Base-by-base conservation (phyloP, 2,113 vertebrate species). In the Morone chrysops region DNA sequence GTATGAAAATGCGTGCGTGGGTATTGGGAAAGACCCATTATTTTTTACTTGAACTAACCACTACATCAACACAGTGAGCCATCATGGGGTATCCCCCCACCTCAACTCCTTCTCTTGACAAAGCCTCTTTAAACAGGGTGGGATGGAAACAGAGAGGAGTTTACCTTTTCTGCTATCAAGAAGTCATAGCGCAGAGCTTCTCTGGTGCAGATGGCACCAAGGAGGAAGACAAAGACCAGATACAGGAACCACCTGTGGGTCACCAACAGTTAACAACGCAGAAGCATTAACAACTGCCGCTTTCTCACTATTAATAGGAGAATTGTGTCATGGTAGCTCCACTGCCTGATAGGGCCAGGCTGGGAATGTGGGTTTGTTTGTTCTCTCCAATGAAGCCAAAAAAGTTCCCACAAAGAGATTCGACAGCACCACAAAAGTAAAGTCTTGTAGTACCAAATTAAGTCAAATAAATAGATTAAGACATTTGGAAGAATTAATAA, bases 131-230 rank as follows among this genome's bases (percentile, higher is more conserved):
- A 22, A 31, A 61, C 13, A 18, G 56, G 8, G 36, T 8, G 54
- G 47, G 51, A 47, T 76, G 84, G 59, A 88, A 86, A 85, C 53
- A 54, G 18, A 70, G 38, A 51, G 40, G 48, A 73, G 54, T 80
- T 94, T 95, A 99, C 98, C 98, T 99, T 99, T 94, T 99, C 97
- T 16, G 98, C 97, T 83, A 99, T 99, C 95, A 99, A 96, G 95
- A 99, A 99, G 94, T 99, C 97, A 75, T 95, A 96, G 87, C 95
- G 97, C 50, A 99, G 97, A 5, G 96, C 95, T 82, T 98, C 97
- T 76, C 98, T 96, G 51, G 96, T 97, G 86, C 98, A 99, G 94
- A 97, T 93, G 89, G 97, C 96, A 87, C 98, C 98, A 50, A 99
- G 95, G 93, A 99, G 94, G 92, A 99, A 97, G 83, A 97, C 96